Evolutionary conservation across 2,888 invertebrate genomes (phyloP).

Genomic region (Limnephilus lunatus): DNA sequence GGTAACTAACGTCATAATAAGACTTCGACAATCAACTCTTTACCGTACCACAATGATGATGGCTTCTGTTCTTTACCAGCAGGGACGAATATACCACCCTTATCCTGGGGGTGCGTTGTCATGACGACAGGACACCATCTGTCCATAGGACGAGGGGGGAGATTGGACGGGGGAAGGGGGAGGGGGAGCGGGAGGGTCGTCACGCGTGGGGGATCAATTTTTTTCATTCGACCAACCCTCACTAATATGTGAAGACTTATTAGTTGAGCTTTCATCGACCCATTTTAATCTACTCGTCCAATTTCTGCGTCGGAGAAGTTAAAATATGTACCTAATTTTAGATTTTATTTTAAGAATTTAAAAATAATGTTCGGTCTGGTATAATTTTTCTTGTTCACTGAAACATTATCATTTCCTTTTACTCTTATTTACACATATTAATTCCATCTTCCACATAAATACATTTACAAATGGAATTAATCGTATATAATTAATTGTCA

Average conservation of each 20-base stretch:
- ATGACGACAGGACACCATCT: constrained; percentile 58
- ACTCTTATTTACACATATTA: too few relatives aligned
- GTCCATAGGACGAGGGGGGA: constrained; percentile 15
- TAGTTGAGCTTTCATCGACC: constrained; percentile 8
- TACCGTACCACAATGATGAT: constrained; percentile 19
- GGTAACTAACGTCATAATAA: not conserved
- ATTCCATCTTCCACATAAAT: not conserved
- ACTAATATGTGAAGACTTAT: constrained; percentile 43
- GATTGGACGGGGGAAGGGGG: not conserved
- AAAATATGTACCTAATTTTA: not conserved
- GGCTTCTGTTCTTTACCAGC: constrained; percentile 25
- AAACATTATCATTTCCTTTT: not conserved
- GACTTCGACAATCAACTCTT: not conserved
- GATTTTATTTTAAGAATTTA: not conserved
- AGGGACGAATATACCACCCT: constrained; percentile 33
- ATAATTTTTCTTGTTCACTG: not conserved
- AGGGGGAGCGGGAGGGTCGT: not conserved
- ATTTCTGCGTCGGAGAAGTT: not conserved
- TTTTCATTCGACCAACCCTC: constrained; percentile 40
- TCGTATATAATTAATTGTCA: too few relatives aligned
- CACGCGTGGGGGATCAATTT: constrained; percentile 37
- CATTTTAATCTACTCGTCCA: not conserved
- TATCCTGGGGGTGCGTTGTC: constrained; percentile 48
- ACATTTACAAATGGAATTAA: too few relatives aligned
- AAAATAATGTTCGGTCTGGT: not conserved